Evolutionary conservation across 2,113 vertebrate species (phyloP).

Genomic region (Tenrec ecaudatus): DNA sequence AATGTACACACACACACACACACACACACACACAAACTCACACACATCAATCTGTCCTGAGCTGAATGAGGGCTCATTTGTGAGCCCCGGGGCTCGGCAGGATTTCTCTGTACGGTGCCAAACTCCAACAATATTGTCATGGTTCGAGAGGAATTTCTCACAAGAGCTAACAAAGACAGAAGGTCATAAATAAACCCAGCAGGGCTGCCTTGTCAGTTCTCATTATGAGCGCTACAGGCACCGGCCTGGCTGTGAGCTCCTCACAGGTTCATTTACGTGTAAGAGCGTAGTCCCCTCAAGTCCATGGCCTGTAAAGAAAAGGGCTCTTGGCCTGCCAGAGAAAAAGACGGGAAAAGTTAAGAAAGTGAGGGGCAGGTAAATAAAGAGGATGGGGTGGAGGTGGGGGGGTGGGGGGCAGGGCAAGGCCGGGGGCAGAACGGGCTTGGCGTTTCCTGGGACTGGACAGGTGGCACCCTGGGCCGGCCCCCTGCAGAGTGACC

Average conservation of each 20-base stretch:
- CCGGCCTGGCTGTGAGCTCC: slow-evolving; percentile 87
- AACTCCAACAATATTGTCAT: slow-evolving; percentile 87
- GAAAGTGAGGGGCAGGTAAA: background rate
- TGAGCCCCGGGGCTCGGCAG: slow-evolving; percentile 83
- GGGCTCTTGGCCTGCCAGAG: slow-evolving; percentile 77
- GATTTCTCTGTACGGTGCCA: slow-evolving; percentile 87
- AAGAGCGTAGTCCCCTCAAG: slow-evolving; percentile 85
- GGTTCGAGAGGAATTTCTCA: slow-evolving; percentile 90
- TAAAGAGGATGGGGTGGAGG: background rate
- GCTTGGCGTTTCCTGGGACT: background rate
- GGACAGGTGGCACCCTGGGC: background rate
- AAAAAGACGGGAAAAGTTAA: slow-evolving; percentile 69
- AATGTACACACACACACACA: slow-evolving; percentile 67
- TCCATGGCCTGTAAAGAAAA: slow-evolving; percentile 86
- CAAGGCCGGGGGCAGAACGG: fast-evolving
- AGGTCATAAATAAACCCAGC: slow-evolving; percentile 93
- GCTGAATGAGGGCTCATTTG: slow-evolving; percentile 85
- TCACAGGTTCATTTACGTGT: slow-evolving; percentile 88
- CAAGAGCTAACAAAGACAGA: slow-evolving; percentile 92
- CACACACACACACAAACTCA: slow-evolving; percentile 62
- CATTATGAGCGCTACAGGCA: slow-evolving; percentile 90
- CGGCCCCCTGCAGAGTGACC: slow-evolving; percentile 43
- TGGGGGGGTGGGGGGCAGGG: no score
- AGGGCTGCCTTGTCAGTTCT: slow-evolving; percentile 90
- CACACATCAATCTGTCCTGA: slow-evolving; percentile 82